Conservation (phyloP, 2,888 invertebrate genomes). For the Drosophila limbata region DNA sequence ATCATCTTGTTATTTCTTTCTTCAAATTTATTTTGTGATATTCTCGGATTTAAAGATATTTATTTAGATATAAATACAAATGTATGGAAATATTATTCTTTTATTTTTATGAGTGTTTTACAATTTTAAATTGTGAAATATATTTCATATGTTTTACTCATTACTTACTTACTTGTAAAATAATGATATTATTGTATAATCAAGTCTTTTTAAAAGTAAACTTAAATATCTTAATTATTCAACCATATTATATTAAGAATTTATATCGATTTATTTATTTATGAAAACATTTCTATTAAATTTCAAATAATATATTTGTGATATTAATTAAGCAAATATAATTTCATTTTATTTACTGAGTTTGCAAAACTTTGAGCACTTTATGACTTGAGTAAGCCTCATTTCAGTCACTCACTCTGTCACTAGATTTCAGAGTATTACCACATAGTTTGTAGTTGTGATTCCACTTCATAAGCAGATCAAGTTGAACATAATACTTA, state of each 20-base stretch:
- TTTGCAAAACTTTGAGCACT: background rate
- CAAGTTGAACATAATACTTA: slow-evolving; percentile 10
- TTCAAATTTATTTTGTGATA: background rate
- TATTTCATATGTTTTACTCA: too few species aligned
- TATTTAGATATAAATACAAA: background rate
- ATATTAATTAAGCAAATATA: background rate
- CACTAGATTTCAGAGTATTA: background rate
- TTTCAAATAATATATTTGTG: background rate
- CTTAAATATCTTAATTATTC: too few species aligned
- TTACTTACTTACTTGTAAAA: too few species aligned
- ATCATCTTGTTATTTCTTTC: slow-evolving; percentile 23
- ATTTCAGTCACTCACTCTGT: background rate
- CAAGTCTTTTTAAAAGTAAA: too few species aligned
- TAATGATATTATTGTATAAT: too few species aligned
- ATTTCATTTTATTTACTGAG: background rate
- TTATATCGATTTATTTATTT: background rate
- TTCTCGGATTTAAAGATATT: background rate
- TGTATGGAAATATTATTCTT: background rate
- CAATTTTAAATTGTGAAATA: too few species aligned
- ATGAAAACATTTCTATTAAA: too few species aligned
- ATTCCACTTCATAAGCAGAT: slow-evolving; percentile 7
- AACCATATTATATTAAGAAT: too few species aligned
- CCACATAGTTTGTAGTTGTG: slow-evolving; percentile 8
- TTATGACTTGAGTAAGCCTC: background rate
- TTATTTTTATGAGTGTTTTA: too few species aligned